Evolutionary conservation across 2,888 invertebrate species (phyloP).

Genomic region (Pemphredon lugubris): DNA sequence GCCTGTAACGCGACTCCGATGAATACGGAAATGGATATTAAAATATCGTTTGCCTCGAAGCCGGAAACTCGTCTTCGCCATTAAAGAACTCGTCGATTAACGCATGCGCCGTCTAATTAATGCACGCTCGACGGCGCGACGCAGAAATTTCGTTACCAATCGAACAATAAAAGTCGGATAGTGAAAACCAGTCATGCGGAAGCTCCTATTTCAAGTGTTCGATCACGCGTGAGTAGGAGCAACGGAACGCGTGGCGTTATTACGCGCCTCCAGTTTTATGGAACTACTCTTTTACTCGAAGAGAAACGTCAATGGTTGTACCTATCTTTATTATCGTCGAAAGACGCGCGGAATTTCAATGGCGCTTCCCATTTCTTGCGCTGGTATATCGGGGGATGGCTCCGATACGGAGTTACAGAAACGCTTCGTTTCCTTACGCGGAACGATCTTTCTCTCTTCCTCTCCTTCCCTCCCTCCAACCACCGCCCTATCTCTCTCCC

Average conservation of each 20-base stretch:
- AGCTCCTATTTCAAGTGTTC: constrained; percentile 14
- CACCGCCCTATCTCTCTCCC: background rate
- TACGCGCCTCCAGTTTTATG: constrained; percentile 16
- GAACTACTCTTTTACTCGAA: constrained; percentile 9
- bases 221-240: constrained; percentile 27
- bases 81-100: too few species aligned
- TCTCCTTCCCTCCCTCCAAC: background rate
- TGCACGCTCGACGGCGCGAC: too few species aligned
- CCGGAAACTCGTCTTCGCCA: too few species aligned
- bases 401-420: constrained; percentile 3
- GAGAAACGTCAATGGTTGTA: constrained; percentile 34
- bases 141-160: too few species aligned
- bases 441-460: background rate
- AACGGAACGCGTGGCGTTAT: constrained; percentile 7
- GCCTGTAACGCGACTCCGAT: too few species aligned
- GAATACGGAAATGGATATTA: too few species aligned
- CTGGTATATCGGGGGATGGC: background rate
- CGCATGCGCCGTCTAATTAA: too few species aligned
- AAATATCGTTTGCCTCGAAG: too few species aligned
- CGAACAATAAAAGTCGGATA: too few species aligned
- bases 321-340: constrained; percentile 52
- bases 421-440: constrained; percentile 5
- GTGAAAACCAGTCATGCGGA: too few species aligned
- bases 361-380: constrained; percentile 27
- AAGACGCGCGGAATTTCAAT: constrained; percentile 52